A percentile compares a stretch with the other conserved stretches of the same genome.
These are phyloP conservation scores for Lasioglossum lativentre DNA, from an alignment of 2,888 invertebrate species.

Conservation along the genomic window DNA sequence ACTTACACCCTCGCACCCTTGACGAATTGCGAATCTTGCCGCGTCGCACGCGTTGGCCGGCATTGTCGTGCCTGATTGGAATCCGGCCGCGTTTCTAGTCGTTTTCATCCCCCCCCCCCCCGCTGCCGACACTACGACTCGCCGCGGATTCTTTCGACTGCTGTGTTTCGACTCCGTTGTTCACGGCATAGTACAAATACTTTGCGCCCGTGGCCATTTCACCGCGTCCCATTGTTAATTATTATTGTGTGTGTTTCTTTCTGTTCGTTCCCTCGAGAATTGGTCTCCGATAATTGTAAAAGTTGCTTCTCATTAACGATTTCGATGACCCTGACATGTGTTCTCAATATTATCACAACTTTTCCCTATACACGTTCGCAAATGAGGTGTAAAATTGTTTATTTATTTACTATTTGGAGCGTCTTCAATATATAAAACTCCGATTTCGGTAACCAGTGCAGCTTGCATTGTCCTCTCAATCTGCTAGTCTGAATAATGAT, in stretches of 20 bases:
- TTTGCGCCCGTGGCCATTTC: constrained; percentile 27
- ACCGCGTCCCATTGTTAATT: constrained; percentile 18
- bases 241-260: constrained; percentile 14
- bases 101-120: constrained; percentile 27
- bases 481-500: too few species aligned
- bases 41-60: constrained; percentile 48
- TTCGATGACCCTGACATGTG: too few species aligned
- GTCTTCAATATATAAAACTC: too few species aligned
- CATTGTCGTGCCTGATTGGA: constrained; percentile 76
- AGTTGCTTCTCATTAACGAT: too few species aligned
- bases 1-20: constrained; percentile 44
- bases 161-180: background rate
- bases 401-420: too few species aligned
- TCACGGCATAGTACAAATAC: constrained; percentile 22
- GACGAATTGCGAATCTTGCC: constrained; percentile 63
- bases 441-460: too few species aligned
- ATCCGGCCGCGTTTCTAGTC: constrained; percentile 61
- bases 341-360: too few species aligned
- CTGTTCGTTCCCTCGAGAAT: background rate
- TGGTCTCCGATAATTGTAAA: background rate
- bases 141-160: constrained; percentile 37
- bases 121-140: background rate
- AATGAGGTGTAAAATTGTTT: too few species aligned
- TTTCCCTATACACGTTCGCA: too few species aligned
- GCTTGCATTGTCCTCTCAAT: too few species aligned